A percentile compares a stretch with the other conserved stretches of the same genome.
Conservation (phyloP, 2,888 invertebrate species). For the Pollenia angustigena region DNA sequence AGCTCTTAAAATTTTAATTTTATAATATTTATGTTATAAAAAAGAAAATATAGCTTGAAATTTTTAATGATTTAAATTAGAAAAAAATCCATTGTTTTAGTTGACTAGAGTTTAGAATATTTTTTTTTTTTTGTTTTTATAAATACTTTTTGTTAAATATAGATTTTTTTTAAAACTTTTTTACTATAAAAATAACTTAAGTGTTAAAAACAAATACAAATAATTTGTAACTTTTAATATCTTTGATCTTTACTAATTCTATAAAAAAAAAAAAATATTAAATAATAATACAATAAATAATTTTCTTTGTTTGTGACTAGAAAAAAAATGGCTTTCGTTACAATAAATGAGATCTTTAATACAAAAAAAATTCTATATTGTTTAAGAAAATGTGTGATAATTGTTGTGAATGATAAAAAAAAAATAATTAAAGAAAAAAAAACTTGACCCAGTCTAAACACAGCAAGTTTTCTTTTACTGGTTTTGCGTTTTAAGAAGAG, state of each 20-base stretch:
- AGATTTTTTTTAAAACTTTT: no score
- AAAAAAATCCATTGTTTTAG: constrained; percentile 45
- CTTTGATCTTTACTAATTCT: constrained; percentile 51
- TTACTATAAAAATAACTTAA: constrained; percentile 63
- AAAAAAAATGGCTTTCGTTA: constrained; percentile 69
- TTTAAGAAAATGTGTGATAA: constrained; percentile 49
- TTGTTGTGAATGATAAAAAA: not conserved
- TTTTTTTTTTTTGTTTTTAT: constrained; percentile 43
- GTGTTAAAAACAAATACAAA: constrained; percentile 59
- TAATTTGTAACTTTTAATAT: constrained; percentile 66
- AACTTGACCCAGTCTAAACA: not conserved
- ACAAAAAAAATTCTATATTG: constrained; percentile 34
- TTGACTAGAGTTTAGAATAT: constrained; percentile 64
- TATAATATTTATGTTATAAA: constrained; percentile 41
- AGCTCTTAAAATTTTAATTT: constrained; percentile 45
- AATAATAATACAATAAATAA: constrained; percentile 9
- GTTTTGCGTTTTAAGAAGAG: no score
- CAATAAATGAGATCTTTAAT: constrained; percentile 67
- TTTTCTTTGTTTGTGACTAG: constrained; percentile 75
- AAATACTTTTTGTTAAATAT: constrained; percentile 1
- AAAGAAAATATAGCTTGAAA: not conserved
- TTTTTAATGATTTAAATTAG: not conserved
- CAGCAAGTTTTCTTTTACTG: no score
- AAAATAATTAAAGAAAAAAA: not conserved
- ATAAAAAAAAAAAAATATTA: constrained; percentile 20